A percentile compares a stretch with the other conserved stretches of the same genome.
phyloP scores from a whole-genome alignment of 2,797 vertebrate genomes.

The Karalla daura region DNA sequence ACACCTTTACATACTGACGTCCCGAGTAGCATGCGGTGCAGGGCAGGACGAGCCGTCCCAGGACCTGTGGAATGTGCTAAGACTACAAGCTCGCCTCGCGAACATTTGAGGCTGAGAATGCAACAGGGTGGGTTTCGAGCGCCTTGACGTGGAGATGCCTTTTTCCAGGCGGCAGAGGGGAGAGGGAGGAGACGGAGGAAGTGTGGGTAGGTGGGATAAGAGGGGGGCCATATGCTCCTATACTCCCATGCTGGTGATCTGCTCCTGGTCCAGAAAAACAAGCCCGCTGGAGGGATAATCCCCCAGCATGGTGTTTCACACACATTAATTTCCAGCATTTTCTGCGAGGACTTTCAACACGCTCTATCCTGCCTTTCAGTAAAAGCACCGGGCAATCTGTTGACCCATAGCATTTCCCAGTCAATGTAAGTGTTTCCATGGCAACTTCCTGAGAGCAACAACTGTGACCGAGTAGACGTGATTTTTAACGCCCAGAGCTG shows the following conservation, averaged over 20 bases:
- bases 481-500: slow-evolving; percentile 43
- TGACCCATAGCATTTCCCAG: slow-evolving; percentile 60
- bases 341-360: slow-evolving; percentile 66
- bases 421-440: slow-evolving; percentile 73
- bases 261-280: slow-evolving; percentile 70
- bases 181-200: slow-evolving; percentile 23
- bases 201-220: slow-evolving; percentile 60
- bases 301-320: slow-evolving; percentile 62
- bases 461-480: slow-evolving; percentile 53
- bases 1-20: slow-evolving; percentile 33
- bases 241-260: slow-evolving; percentile 63
- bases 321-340: slow-evolving; percentile 69
- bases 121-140: slow-evolving; percentile 25
- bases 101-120: slow-evolving; percentile 49
- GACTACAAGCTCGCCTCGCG: slow-evolving; percentile 23
- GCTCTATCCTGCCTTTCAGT: slow-evolving; percentile 59
- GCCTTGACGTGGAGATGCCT: slow-evolving; percentile 23
- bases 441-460: slow-evolving; percentile 70
- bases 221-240: slow-evolving; percentile 65
- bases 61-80: slow-evolving; percentile 55
- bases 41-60: slow-evolving; percentile 26
- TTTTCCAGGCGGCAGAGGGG: slow-evolving; percentile 36
- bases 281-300: slow-evolving; percentile 72
- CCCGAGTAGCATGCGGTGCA: slow-evolving; percentile 19
- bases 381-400: slow-evolving; percentile 69